Conservation (phyloP, 2,888 invertebrate genomes). For the Andrena hattorfiana region DNA sequence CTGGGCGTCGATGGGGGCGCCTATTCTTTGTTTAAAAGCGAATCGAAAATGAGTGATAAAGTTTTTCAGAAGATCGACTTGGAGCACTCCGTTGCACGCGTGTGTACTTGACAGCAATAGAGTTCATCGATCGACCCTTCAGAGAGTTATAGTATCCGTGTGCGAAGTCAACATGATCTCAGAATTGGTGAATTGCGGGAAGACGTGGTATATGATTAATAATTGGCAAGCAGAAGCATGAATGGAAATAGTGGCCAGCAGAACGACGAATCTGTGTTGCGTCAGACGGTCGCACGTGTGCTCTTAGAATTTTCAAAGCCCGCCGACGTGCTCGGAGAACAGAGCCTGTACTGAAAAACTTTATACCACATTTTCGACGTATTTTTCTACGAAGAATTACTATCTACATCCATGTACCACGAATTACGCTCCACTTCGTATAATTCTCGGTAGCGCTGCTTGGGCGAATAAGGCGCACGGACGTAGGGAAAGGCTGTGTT, state of each 20-base stretch:
- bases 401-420: not conserved
- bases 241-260: too few relatives aligned
- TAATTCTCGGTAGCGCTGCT: not conserved
- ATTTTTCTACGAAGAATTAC: not conserved
- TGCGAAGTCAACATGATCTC: too few relatives aligned
- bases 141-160: too few relatives aligned
- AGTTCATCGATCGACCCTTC: not conserved
- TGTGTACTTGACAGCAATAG: not conserved
- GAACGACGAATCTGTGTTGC: too few relatives aligned
- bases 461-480: not conserved
- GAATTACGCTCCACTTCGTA: not conserved
- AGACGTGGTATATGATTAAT: too few relatives aligned
- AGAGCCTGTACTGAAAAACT: not conserved
- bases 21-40: not conserved
- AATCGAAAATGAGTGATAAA: not conserved
- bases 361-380: not conserved
- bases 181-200: too few relatives aligned
- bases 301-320: too few relatives aligned
- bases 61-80: too few relatives aligned
- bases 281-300: too few relatives aligned
- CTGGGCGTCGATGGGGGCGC: not conserved
- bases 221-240: too few relatives aligned
- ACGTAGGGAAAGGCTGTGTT: constrained; percentile 46
- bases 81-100: too few relatives aligned
- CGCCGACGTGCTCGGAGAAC: not conserved